Percentiles rank a stretch among this genome's conserved stretches.
These are phyloP conservation scores for Drosophila prostipennis DNA, from an alignment of 2,888 invertebrate genomes.

Conservation along the genomic window DNA sequence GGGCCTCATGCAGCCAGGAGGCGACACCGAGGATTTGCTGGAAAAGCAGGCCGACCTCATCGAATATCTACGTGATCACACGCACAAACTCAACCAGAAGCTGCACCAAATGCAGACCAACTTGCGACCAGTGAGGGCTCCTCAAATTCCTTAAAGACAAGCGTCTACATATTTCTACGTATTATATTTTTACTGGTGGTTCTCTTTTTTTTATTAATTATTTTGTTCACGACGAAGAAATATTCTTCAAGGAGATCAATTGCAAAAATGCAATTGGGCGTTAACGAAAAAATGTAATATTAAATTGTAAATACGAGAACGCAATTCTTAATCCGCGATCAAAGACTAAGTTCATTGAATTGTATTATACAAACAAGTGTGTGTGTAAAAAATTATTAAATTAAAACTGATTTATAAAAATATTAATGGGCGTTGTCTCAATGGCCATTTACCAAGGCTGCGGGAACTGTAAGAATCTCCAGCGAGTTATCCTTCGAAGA, in stretches of 20 bases:
- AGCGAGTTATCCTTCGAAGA: slow-evolving; percentile 89
- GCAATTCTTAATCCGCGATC: slow-evolving; percentile 10
- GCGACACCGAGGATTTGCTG: slow-evolving; percentile 86
- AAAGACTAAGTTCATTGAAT: neutral
- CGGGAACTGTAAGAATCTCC: slow-evolving; percentile 88
- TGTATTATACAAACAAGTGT: slow-evolving; percentile 21
- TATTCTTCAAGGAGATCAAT: slow-evolving; percentile 43
- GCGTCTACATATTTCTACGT: slow-evolving; percentile 14
- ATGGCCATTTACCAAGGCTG: slow-evolving; percentile 39
- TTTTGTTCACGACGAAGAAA: slow-evolving; percentile 45
- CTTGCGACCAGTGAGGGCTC: slow-evolving; percentile 77
- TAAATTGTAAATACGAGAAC: slow-evolving; percentile 44
- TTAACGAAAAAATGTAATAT: slow-evolving; percentile 14
- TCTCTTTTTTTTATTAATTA: slow-evolving; percentile 39
- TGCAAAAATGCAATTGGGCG: slow-evolving; percentile 26
- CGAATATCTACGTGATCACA: slow-evolving; percentile 88
- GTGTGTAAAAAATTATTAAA: slow-evolving; percentile 25
- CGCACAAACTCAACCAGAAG: slow-evolving; percentile 87
- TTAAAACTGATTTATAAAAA: slow-evolving; percentile 17
- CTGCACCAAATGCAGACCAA: slow-evolving; percentile 87
- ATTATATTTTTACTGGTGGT: slow-evolving; percentile 32
- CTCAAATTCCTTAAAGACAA: slow-evolving; percentile 63
- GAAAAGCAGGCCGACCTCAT: slow-evolving; percentile 90
- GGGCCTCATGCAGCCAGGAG: slow-evolving; percentile 84
- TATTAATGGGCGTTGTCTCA: slow-evolving; percentile 1